phyloP scores from a whole-genome alignment of 92 coral and sea anemone genomes.

The Scolanthus callimorphus region DNA sequence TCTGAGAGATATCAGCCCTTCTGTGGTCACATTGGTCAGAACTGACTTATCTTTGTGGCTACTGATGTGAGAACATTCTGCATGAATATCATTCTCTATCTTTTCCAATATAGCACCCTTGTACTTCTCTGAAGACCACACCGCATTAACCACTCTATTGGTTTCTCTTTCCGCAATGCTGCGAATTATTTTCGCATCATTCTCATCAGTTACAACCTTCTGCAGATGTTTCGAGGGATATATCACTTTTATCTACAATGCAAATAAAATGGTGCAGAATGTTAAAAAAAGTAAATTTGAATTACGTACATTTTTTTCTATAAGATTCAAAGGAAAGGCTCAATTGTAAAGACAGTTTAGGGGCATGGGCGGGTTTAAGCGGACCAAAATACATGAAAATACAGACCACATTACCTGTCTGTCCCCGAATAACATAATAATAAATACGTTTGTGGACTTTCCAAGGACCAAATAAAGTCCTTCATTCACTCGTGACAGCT shows the following conservation, averaged over 20 bases:
- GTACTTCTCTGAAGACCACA: conserved; percentile 8
- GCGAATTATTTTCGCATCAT: background rate
- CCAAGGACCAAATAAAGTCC: too few relatives aligned
- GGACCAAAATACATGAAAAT: too few relatives aligned
- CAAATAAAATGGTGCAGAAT: too few relatives aligned
- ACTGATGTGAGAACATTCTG: background rate
- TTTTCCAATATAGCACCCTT: background rate
- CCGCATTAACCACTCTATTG: conserved; percentile 15
- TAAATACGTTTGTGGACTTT: too few relatives aligned
- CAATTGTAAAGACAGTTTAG: too few relatives aligned
- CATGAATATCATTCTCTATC: background rate
- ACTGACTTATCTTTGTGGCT: background rate
- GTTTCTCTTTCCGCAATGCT: background rate
- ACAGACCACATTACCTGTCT: too few relatives aligned
- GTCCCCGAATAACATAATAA: too few relatives aligned
- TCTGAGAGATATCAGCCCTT: background rate
- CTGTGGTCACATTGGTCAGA: background rate
- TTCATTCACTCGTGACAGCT: too few relatives aligned
- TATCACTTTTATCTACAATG: background rate
- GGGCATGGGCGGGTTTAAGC: too few relatives aligned
- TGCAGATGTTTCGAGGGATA: background rate
- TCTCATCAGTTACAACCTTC: background rate
- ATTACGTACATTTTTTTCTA: too few relatives aligned
- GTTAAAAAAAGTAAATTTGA: too few relatives aligned
- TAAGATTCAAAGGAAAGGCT: too few relatives aligned